Base-by-base conservation (phyloP, 2,888 invertebrate genomes). In the Cataglyphis cursor region DNA sequence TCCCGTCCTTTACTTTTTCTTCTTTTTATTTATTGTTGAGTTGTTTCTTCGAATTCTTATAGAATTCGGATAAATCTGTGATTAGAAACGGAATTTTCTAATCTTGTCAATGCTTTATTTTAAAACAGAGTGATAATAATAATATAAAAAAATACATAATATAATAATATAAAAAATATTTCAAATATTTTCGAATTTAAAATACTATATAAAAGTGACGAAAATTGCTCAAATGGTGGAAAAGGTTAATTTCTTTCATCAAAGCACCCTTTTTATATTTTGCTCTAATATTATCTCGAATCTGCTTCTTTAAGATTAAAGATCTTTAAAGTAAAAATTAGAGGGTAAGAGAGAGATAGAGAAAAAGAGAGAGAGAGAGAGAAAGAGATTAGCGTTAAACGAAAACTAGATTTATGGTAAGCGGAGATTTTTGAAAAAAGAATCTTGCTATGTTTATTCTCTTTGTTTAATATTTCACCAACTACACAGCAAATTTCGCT, bases 381-480 rank as follows among this genome's bases (percentile, higher is more conserved):
- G 35, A 35, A 6, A 35, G 35, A 64, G 1, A 64, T 12, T 5
- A 21, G 35, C 6, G n/a, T 21, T 51, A 35, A 41, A 21, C 2
- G 21, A 65, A 15, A 41, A 51, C 6, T 51, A 51, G 51, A 51
- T 48, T 6, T 12, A 5, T 41, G 21, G 6, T 65, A 9, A 21
- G 28, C 15, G 4, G 31, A 44, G 18, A 48, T 18, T 18, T 2
- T 24, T 24, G 24, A 15, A 24, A 18, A 66, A n/a, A 51, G n/a
- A 48, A 44, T 48, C 10, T 62, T 8, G n/a, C 35, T 62, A 15
- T 59, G n/a, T 62, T 35, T 28, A 28, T 9, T 18, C 18, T 24
- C 15, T 66, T 44, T 48, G 24, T 66, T 66, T 66, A 66, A 48
- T 66, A 28, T 66, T 66, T 38, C 15, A 15, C 21, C 64, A n/a